phyloP scores from a whole-genome alignment of 2,113 vertebrate species.

The Muntiacus muntjak region DNA sequence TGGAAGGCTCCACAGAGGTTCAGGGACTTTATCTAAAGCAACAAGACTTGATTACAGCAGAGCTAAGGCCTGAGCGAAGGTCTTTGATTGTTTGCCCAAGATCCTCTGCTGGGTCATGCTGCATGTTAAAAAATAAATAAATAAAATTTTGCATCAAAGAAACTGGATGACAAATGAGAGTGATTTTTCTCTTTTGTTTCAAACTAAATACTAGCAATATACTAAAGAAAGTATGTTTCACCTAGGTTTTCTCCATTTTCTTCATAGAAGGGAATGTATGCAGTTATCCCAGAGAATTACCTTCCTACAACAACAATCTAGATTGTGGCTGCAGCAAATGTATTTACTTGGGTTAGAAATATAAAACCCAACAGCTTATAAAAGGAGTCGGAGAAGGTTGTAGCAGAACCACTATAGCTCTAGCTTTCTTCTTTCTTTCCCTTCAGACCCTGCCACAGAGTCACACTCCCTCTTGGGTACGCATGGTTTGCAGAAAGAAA shows the following conservation, averaged over 20 bases:
- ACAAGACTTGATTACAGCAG: background rate
- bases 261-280: background rate
- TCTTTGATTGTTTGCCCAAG: background rate
- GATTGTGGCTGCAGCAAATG: background rate
- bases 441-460: background rate
- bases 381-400: background rate
- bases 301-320: background rate
- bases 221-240: background rate
- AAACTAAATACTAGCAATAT: background rate
- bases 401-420: background rate
- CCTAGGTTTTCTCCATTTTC: background rate
- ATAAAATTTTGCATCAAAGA: background rate
- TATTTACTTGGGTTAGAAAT: background rate
- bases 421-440: background rate
- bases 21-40: background rate
- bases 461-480: background rate
- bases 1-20: background rate
- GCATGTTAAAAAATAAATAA: background rate
- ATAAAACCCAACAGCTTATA: background rate
- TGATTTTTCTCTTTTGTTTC: slow-evolving; percentile 20
- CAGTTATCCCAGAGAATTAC: background rate
- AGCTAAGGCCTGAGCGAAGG: background rate
- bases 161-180: background rate
- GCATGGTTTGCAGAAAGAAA: slow-evolving; percentile 19
- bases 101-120: background rate